phyloP scores from a whole-genome alignment of 2,888 invertebrate species.

The Caenorhabditis angaria region DNA sequence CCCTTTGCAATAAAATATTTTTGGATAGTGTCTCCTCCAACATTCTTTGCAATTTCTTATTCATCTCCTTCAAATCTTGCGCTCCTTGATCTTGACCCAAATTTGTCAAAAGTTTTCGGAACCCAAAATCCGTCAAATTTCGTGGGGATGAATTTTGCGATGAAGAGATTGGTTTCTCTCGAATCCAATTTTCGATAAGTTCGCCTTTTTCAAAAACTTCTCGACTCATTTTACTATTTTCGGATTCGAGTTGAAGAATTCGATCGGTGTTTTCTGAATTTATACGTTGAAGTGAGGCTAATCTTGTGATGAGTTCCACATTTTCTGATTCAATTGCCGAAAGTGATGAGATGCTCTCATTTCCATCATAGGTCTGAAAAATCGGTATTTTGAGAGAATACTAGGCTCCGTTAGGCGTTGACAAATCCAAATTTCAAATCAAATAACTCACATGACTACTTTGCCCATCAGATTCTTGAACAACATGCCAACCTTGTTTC shows the following conservation, averaged over 20 bases:
- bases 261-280: slow-evolving; percentile 75
- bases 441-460: slow-evolving; percentile 41
- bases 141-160: background rate
- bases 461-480: slow-evolving; percentile 36
- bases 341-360: slow-evolving; percentile 60
- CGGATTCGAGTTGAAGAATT: slow-evolving; percentile 51
- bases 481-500: slow-evolving; percentile 50
- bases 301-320: slow-evolving; percentile 73
- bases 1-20: slow-evolving; percentile 56
- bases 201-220: slow-evolving; percentile 56
- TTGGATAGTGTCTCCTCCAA: slow-evolving; percentile 62
- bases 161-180: slow-evolving; percentile 32
- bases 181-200: slow-evolving; percentile 53
- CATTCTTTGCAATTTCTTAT: slow-evolving; percentile 56
- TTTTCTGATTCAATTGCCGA: slow-evolving; percentile 73
- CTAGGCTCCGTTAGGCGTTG: background rate
- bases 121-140: slow-evolving; percentile 14
- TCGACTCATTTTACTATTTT: slow-evolving; percentile 35
- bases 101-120: slow-evolving; percentile 49
- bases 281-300: slow-evolving; percentile 74
- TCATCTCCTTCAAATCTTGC: slow-evolving; percentile 55
- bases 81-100: slow-evolving; percentile 41
- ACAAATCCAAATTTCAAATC: background rate
- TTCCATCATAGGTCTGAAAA: slow-evolving; percentile 51
- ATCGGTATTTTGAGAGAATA: background rate